phyloP scores from a whole-genome alignment of 2,888 invertebrate genomes.

The Pterostichus madidus region DNA sequence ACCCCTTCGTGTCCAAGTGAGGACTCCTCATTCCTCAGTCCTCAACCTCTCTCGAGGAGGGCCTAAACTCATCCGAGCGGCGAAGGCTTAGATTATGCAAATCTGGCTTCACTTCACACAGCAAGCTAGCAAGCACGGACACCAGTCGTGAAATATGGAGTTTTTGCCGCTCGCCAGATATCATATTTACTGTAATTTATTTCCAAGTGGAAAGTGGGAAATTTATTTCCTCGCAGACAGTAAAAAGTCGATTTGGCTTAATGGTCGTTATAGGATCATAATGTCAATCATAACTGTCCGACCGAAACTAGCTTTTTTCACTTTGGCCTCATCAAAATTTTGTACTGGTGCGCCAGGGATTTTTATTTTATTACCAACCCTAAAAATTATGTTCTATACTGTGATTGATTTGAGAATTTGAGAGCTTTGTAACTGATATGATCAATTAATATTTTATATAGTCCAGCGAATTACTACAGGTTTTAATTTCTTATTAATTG shows the following conservation, averaged over 20 bases:
- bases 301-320: background rate
- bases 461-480: no score
- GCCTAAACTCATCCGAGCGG: background rate
- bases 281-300: conserved; percentile 16
- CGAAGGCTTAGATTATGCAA: conserved; percentile 11
- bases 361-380: no score
- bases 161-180: background rate
- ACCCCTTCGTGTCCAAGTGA: no score
- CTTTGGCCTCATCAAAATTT: conserved; percentile 6
- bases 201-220: background rate
- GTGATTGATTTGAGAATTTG: no score
- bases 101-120: background rate
- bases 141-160: background rate
- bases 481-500: no score
- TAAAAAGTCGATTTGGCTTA: background rate
- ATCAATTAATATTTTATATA: no score
- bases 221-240: conserved; percentile 14
- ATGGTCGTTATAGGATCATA: conserved; percentile 9
- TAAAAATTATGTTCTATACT: no score
- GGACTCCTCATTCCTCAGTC: no score
- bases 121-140: background rate
- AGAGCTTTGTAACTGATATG: no score
- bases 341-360: no score
- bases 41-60: background rate
- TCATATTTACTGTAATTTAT: conserved; percentile 14